Evolutionary conservation across 1,140 invertebrate species (phyloP).

Genomic region (Danaus melanippus): DNA sequence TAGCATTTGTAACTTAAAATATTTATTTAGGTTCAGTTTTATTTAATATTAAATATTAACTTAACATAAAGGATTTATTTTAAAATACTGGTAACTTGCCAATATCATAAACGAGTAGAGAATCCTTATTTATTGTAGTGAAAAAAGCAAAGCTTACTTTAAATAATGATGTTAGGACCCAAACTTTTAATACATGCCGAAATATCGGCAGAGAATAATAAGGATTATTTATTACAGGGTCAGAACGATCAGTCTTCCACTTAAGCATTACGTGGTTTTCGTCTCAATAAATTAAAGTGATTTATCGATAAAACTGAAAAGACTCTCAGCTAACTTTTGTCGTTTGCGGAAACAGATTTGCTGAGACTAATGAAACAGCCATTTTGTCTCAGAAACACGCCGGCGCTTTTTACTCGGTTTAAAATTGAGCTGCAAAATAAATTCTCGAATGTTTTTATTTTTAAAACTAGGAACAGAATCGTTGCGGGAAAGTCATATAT

Average conservation of each 20-base stretch:
- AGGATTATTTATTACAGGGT: conserved; percentile 22
- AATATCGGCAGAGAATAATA: conserved; percentile 11
- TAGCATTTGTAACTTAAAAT: no score
- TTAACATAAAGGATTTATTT: no score
- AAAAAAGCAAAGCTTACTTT: no score
- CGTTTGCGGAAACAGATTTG: conserved; percentile 53
- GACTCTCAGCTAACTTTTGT: conserved; percentile 42
- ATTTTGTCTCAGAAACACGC: conserved; percentile 40
- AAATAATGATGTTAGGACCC: no score
- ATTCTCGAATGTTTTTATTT: conserved; percentile 8
- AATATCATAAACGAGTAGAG: no score
- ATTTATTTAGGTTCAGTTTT: no score
- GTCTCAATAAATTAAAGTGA: conserved; percentile 64
- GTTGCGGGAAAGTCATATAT: no score
- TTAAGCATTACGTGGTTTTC: conserved; percentile 42
- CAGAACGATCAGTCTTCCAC: conserved; percentile 45
- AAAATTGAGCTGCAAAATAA: conserved; percentile 15
- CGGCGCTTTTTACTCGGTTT: conserved; percentile 19
- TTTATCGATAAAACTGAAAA: conserved; percentile 56
- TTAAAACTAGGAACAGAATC: not conserved
- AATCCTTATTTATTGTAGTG: no score
- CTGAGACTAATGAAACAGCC: conserved; percentile 45
- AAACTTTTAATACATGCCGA: no score
- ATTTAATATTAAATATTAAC: no score
- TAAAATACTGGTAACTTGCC: no score